Conservation (phyloP, 2,797 vertebrate species). For the Centropyge bicolor region DNA sequence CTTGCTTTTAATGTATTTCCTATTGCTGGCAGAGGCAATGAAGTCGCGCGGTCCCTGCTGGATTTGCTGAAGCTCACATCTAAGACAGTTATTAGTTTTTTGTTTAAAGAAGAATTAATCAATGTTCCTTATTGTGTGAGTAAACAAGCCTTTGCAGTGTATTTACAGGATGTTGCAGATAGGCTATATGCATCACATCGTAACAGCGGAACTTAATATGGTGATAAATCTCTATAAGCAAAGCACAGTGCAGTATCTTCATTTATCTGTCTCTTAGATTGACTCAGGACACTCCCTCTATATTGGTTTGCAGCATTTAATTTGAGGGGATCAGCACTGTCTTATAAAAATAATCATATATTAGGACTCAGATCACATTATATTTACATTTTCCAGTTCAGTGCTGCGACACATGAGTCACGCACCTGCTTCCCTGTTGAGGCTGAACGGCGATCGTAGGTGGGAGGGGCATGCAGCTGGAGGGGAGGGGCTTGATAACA, state of each 20-base stretch:
- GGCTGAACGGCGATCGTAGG: slow-evolving; percentile 26
- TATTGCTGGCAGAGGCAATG: slow-evolving; percentile 1
- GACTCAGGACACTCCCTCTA: not conserved
- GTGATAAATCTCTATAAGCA: not conserved
- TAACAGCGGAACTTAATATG: not conserved
- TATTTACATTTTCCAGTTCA: slow-evolving; percentile 42
- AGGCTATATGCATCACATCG: not conserved
- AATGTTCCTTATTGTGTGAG: not conserved
- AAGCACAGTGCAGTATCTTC: not conserved
- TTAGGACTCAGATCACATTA: slow-evolving; percentile 26
- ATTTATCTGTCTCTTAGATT: not conserved
- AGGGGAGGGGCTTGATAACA: slow-evolving; percentile 50
- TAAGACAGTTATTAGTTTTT: slow-evolving; percentile 4
- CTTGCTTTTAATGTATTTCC: slow-evolving; percentile 17
- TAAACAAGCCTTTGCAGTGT: not conserved
- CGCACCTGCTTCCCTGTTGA: slow-evolving; percentile 57
- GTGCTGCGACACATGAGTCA: slow-evolving; percentile 37
- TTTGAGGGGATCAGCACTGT: not conserved
- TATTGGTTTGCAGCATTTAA: slow-evolving; percentile 2
- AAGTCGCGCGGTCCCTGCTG: not conserved
- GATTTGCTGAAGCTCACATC: slow-evolving; percentile 13
- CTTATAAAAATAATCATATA: slow-evolving; percentile 29
- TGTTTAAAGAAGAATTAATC: not conserved
- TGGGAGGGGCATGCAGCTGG: slow-evolving; percentile 66
- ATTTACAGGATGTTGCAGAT: not conserved